These are phyloP conservation scores for Micromesistius poutassou DNA, from an alignment of 2,797 vertebrate species.

Conservation along the genomic window DNA sequence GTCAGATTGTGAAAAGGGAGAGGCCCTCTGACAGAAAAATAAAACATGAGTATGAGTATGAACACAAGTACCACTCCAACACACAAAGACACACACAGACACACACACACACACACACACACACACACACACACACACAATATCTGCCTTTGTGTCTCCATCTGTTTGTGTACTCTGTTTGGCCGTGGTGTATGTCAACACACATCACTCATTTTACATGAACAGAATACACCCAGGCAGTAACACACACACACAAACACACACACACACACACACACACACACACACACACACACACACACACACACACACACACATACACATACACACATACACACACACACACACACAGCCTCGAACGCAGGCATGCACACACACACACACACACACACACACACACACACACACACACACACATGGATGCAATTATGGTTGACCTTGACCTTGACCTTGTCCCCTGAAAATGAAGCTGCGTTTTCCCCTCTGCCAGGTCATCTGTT, in stretches of 20 bases:
- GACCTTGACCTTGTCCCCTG: conserved; percentile 85
- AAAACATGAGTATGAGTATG: too few relatives aligned
- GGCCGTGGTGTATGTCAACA: background rate
- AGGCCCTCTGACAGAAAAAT: background rate
- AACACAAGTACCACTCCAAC: background rate
- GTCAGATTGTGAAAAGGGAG: background rate
- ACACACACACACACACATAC: background rate
- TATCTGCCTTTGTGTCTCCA: background rate
- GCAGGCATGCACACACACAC: too few relatives aligned
- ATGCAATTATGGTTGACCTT: background rate
- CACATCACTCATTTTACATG: background rate
- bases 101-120: background rate
- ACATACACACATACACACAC: background rate
- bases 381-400: background rate
- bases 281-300: background rate
- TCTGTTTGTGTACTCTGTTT: background rate
- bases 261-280: conserved; percentile 1
- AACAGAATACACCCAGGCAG: background rate
- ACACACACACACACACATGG: conserved; percentile 1
- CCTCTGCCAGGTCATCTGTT: conserved; percentile 99
- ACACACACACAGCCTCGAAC: conserved; percentile 6
- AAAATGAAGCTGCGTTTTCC: conserved; percentile 97
- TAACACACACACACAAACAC: background rate
- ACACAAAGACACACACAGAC: background rate
- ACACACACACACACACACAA: background rate